Evolutionary conservation across 2,888 invertebrate genomes (phyloP).

Genomic region (Drosophila quinaria): DNA sequence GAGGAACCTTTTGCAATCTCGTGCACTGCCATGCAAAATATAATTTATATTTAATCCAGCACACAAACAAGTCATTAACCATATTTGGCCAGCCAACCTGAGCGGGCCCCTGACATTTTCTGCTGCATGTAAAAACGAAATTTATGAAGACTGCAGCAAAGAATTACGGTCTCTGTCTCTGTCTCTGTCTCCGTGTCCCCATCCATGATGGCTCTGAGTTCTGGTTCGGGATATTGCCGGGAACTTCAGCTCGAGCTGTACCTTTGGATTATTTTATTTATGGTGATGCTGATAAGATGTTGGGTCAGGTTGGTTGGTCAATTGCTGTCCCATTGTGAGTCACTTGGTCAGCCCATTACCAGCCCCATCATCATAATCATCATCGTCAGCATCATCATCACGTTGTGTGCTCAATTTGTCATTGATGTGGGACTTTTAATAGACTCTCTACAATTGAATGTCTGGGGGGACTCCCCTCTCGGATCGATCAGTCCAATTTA

Average conservation of each 20-base stretch:
- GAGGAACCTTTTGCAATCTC: slow-evolving; percentile 9
- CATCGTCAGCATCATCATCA: slow-evolving; percentile 14
- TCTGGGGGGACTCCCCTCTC: slow-evolving; percentile 1
- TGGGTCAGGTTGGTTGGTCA: slow-evolving; percentile 38
- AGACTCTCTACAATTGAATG: slow-evolving; percentile 35
- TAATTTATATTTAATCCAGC: slow-evolving; percentile 76
- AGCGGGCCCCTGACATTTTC: slow-evolving; percentile 50
- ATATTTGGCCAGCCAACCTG: slow-evolving; percentile 56
- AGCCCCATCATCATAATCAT: slow-evolving; percentile 19
- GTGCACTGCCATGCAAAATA: slow-evolving; percentile 58
- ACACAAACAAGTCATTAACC: slow-evolving; percentile 78
- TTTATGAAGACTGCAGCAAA: slow-evolving; percentile 78
- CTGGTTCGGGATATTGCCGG: slow-evolving; percentile 2
- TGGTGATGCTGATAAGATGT: slow-evolving; percentile 71
- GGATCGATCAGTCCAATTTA: slow-evolving; percentile 46
- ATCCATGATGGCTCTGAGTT: not conserved
- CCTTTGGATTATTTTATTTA: slow-evolving; percentile 67
- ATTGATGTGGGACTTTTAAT: slow-evolving; percentile 41
- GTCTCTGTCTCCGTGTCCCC: not conserved
- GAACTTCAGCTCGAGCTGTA: slow-evolving; percentile 27
- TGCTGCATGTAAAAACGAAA: slow-evolving; percentile 67
- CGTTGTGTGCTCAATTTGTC: slow-evolving; percentile 49
- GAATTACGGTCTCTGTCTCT: slow-evolving; percentile 54
- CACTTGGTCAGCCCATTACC: slow-evolving; percentile 46
- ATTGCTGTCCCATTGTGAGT: slow-evolving; percentile 61